Base-by-base conservation (phyloP, 2,888 invertebrate species). In the Serripes groenlandicus region DNA sequence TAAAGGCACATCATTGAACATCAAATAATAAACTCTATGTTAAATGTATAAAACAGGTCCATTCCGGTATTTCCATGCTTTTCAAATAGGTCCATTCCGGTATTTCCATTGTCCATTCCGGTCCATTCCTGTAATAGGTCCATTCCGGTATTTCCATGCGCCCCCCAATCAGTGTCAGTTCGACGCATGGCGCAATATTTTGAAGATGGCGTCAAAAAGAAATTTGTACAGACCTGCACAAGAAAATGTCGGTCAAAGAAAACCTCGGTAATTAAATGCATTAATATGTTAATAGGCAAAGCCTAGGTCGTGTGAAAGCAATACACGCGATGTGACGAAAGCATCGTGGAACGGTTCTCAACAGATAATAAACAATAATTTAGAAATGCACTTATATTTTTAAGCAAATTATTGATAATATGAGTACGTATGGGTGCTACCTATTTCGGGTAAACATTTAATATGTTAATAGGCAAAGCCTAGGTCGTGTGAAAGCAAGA, bases 211-310 rank as follows among this genome's bases (percentile, higher is more conserved):
- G 87, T 84, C 89, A 7, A 90, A 91, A 78, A 71, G 91, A 82
- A 83, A 82, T 79, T 66, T 91, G 81, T 91, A 91, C 84, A 89
- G 87, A 85, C 90, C 89, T 83, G 90, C 88, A 34, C 86, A 88
- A 71, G 85, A 86, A 72, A 89, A 88, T 71, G 89, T 88, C 56
- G 89, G 86, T 3, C 88, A 87, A 60, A 86, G 86, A 69, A 87
- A 85, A 72, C 86, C 84, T 34, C 89, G 91, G 91, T 88, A 76
- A 26, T 28, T 62, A n/a, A 34, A 49, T 49, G 7, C 15, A 49
- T 2, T 21, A 15, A 49, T 26, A 28, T 21, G 7, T 11, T 3
- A 58, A 7, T 9, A 21, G 7, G 56, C n/a, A 56, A 30, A 62
- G 11, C n/a, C n/a, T n/a, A n/a, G n/a, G n/a, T n/a, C n/a, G n/a